Evolutionary conservation across 1,140 invertebrate species (phyloP), one percentile per base, ranked within the genome.

Genomic region (Diachasma alloeum): DNA sequence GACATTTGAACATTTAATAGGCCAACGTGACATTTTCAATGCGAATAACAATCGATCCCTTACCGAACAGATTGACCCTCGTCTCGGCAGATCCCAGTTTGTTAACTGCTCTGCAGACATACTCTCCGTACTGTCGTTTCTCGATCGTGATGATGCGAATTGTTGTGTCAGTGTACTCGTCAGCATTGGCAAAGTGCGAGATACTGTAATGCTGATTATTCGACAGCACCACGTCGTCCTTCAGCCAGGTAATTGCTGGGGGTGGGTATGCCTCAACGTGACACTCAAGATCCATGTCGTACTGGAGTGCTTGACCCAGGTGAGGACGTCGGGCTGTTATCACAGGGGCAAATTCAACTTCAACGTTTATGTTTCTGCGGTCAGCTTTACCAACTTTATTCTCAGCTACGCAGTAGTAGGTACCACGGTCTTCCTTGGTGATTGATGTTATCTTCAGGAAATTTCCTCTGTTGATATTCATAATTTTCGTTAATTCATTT

Each of bases 391-490:
- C 96, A 0, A 97, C 96, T 24, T 93, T 94, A 85, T 98, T 98
- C 84, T 98, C 96, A 31, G 96, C 97, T 13, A 98, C 95, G 82
- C 97, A 98, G 86, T 97, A 97, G 87, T 97, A 97, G 0, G 96
- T 97, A 46, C 96, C 96, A 59, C 96, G 92, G 88, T 97, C 95
- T 87, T 97, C 95, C 85, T 97, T 97, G 48, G 92, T 93, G n/a
- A 96, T 93, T 0, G 91, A 82, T 31, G 92, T 90, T 72, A 98
- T 97, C 86, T 94, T 95, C 79, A 98, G 88, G n/a, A 93, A 91
- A 83, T 97, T 97, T 22, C 96, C 96, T 76, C 95, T 95, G 87
- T 82, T 91, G 83, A 86, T 76, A 42, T 6, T 42, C 39, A 42
- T 1, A 69, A 59, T 70, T 31, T 6, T 31, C 31, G 2, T 3